Base-by-base conservation (phyloP, 2,888 invertebrate species). In the Lottia gigantea region DNA sequence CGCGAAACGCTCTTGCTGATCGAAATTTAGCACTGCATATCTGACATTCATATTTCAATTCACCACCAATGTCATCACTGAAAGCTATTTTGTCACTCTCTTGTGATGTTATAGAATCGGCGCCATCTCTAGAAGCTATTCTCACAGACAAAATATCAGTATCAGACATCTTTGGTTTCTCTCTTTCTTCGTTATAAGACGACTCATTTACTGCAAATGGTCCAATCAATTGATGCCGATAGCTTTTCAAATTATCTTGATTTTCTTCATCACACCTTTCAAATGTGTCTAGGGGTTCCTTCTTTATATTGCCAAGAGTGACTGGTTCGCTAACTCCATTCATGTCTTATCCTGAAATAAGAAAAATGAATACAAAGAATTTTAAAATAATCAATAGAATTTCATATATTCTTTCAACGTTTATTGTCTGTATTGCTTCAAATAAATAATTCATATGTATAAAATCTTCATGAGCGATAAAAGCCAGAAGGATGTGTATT, bases 1-100 rank as follows among this genome's bases (percentile, higher is more conserved):
- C 76, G 23, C 73, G 68, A 46, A 66, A 71, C 49, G 68, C 71
- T 49, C 71, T 68, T 11, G 68, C 71, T 23, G 71, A 68, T 66
- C 78, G 76, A 74, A 80, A 78, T 61, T 78, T 76, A 23, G 78
- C 77, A 62, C 74, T 74, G 71, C 80, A 80, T 7, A 74, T 64
- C 6, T 72, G 63, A 40, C 80, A 80, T 26, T 76, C 73, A 47
- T 79, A 77, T 69, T 69, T 69, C 19, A 69, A 49, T 26, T 69
- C 69, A 3, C 55, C 55, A 4, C 19, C 23, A 19, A 23, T 55
- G 6, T 55, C 55, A 23, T 55, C 55, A 14, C 19, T 19, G 15
- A 55, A 55, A 23, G 55, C 23, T 14, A 23, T 19, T 55, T 55
- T 55, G 4, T 55, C 55, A 14, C 55, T 55, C 23, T 55, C 55